These are phyloP conservation scores for Dasysyrphus tricinctus DNA, from an alignment of 2,888 invertebrate species.

Conservation along the genomic window DNA sequence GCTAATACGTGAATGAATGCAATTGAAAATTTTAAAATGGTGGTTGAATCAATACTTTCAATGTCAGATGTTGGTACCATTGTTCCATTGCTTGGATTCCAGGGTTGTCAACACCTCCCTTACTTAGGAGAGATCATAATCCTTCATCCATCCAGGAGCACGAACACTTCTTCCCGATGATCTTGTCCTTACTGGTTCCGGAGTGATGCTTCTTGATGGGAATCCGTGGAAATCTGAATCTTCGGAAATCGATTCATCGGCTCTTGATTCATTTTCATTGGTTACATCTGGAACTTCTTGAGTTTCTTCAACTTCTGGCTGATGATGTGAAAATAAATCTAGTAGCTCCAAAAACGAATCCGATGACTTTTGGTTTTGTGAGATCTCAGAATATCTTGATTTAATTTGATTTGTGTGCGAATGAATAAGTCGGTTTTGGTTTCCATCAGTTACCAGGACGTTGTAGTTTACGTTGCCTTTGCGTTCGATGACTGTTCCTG, in stretches of 20 bases:
- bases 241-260: no score
- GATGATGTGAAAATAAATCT: neutral
- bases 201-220: neutral
- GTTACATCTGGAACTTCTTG: no score
- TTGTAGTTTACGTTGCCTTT: neutral
- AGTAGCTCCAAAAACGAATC: neutral
- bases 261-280: no score
- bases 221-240: neutral
- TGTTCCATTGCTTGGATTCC: no score
- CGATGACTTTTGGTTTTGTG: no score
- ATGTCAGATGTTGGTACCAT: no score
- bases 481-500: neutral
- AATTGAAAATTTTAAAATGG: no score
- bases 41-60: no score
- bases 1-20: no score
- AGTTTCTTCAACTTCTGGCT: no score
- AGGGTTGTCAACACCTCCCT: neutral
- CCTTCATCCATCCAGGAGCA: neutral
- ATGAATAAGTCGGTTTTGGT: neutral
- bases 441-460: neutral
- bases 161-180: neutral
- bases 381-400: no score
- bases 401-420: no score
- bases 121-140: neutral
- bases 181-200: neutral